Evolutionary conservation across 92 coral and sea anemone genomes (phyloP), one percentile per base, ranked within the genome.

Genomic region (Parazoanthus swiftii): DNA sequence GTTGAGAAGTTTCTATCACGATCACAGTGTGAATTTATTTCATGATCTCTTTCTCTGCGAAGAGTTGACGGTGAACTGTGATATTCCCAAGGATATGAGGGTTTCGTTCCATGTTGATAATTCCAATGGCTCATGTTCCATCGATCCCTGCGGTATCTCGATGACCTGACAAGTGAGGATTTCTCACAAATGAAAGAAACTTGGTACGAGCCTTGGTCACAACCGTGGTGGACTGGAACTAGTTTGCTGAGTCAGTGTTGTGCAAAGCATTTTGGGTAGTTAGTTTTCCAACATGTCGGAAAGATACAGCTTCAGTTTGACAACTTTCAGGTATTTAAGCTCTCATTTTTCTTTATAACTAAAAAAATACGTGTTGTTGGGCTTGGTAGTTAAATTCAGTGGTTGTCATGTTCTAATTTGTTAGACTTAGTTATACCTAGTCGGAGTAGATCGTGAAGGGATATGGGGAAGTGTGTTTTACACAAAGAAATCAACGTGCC

Each of bases 271-370:
- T 94, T 72, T 94, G 97, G 98, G 93, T 59, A 91, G 73, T n/a
- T 18, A 85, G 77, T 85, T 93, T n/a, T n/a, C 90, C 95, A 96
- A 96, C 70, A 96, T 96, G 99, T 91, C 99, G 95, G 99, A 96
- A 85, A 89, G 99, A 91, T 96, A 96, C 94, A 96, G 98, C 92
- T 96, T 96, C 81, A 96, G 99, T 91, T 90, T 96, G 91, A 96
- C 99, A 92, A 96, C 99, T 85, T 96, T 96, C 94, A 96, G 99
- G 99, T 96, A 91, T 36, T 89, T 89, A 51, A 77, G 71, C 50
- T 54, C 83, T 63, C 56, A 5, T 85, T 92, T 88, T 29, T 10
- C 38, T 42, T 21, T 46, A 39, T 44, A n/a, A 29, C 67, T 18
- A 56, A 8, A 44, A 79, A 44, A 25, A 16, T n/a, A 3, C 25